phyloP scores from a whole-genome alignment of 2,888 invertebrate genomes.

The Hetaerina titia region DNA sequence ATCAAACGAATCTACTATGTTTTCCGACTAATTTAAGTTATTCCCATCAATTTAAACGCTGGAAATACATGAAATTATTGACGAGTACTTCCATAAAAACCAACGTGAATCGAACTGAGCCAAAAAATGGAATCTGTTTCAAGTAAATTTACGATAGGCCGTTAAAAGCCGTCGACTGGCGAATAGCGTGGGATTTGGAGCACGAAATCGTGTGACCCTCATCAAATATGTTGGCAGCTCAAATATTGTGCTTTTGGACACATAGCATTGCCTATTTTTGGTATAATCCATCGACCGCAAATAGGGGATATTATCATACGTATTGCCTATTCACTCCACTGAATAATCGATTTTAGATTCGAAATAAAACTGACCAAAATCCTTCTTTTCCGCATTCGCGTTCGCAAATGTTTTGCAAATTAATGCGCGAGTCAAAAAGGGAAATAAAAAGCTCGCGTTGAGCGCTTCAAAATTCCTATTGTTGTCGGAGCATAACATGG shows the following conservation, averaged over 20 bases:
- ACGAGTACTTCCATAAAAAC: not conserved
- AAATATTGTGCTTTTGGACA: not conserved
- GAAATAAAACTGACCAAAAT: not conserved
- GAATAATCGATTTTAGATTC: not conserved
- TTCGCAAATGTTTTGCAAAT: not conserved
- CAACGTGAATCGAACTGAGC: not conserved
- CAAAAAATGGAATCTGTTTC: not conserved
- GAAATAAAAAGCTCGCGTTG: not conserved
- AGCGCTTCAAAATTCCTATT: not conserved
- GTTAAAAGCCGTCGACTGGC: not conserved
- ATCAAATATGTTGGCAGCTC: not conserved
- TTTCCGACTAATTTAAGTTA: too few species aligned
- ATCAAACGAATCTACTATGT: too few species aligned
- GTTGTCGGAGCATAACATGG: not conserved
- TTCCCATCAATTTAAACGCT: not conserved
- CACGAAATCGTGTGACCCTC: not conserved
- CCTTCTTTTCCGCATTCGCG: not conserved
- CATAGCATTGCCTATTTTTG: not conserved
- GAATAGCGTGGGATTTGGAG: not conserved
- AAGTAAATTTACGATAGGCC: not conserved
- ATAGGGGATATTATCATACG: not conserved
- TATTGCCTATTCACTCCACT: not conserved
- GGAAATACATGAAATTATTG: not conserved
- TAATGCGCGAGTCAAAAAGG: not conserved
- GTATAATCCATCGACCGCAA: not conserved